Base-by-base conservation (phyloP, 1,140 invertebrate genomes). In the Magallana angulata region DNA sequence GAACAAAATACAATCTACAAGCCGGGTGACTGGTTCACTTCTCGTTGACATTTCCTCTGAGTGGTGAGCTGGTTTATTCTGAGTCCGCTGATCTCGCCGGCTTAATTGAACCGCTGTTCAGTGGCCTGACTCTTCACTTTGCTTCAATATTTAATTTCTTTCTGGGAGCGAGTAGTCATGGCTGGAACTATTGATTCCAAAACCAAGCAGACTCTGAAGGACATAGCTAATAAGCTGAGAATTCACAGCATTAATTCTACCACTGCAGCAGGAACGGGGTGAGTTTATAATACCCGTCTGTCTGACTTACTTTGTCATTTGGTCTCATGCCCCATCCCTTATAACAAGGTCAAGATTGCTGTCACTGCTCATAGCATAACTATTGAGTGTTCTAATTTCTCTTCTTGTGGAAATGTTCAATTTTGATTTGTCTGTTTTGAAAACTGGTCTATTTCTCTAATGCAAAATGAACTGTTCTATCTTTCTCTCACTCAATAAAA, bases 171-270 rank as follows among this genome's bases (percentile, higher is more conserved):
- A 30, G 36, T 16, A 76, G 36, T 30, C 24, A 76, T 76, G 68
- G 68, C 48, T n/a, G 81, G 24, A 36, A 84, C 57, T 57, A 57
- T 85, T 71, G 92, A 94, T 87, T 86, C 82, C 18, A 88, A 92
- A 59, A 91, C 68, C 14, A 57, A 93, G 7, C 93, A 98, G 93
- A 97, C 97, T 91, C 95, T 99, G 71, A 97, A 97, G 93, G 98
- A 99, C 94, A 97, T 99, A 89, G 98, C 98, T 36, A 98, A 98
- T 92, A 97, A 97, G 93, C 95, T 99, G 82, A 96, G 99, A 92
- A 97, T 99, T 92, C 96, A 98, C 94, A 97, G 97, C 57, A 97
- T 99, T 91, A 96, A 96, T 60, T 96, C 98, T n/a, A 99, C 98
- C 36, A 97, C 97, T 95, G 97, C 97, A 76, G 82, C 86, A 30